phyloP scores from a whole-genome alignment of 2,113 vertebrate species.

The Semicossyphus pulcher region DNA sequence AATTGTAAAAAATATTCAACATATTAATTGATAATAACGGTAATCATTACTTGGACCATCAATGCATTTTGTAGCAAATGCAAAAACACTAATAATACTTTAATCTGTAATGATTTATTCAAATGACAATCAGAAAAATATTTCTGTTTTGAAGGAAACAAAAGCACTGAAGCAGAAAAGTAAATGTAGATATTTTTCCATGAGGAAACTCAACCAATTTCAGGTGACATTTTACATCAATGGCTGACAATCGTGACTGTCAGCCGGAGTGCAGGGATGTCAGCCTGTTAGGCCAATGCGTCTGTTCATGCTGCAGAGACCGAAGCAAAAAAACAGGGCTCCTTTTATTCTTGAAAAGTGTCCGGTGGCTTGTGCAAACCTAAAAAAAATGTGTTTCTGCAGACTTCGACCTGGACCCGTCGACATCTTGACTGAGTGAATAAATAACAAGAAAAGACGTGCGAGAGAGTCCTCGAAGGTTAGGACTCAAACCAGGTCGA shows the following conservation, averaged over 20 bases:
- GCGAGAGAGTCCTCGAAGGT: conserved; percentile 49
- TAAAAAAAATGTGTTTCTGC: conserved; percentile 31
- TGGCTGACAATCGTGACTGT: conserved; percentile 51
- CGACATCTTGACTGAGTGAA: conserved; percentile 38
- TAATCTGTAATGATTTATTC: no score
- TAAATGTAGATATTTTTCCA: conserved; percentile 55
- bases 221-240: conserved; percentile 76
- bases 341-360: background rate
- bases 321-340: conserved; percentile 34
- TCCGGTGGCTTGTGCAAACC: conserved; percentile 38
- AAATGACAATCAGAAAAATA: no score
- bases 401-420: conserved; percentile 47
- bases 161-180: conserved; percentile 45
- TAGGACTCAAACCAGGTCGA: conserved; percentile 48
- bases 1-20: background rate
- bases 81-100: background rate
- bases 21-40: background rate
- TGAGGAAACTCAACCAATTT: conserved; percentile 69
- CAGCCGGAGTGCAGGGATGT: conserved; percentile 49
- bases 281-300: conserved; percentile 50
- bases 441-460: conserved; percentile 52
- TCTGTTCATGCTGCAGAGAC: conserved; percentile 31
- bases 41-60: background rate
- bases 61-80: no score
- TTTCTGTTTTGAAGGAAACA: conserved; percentile 50